phyloP scores from a whole-genome alignment of 2,113 vertebrate genomes.

The Sinocyclocheilus maitianheensis region DNA sequence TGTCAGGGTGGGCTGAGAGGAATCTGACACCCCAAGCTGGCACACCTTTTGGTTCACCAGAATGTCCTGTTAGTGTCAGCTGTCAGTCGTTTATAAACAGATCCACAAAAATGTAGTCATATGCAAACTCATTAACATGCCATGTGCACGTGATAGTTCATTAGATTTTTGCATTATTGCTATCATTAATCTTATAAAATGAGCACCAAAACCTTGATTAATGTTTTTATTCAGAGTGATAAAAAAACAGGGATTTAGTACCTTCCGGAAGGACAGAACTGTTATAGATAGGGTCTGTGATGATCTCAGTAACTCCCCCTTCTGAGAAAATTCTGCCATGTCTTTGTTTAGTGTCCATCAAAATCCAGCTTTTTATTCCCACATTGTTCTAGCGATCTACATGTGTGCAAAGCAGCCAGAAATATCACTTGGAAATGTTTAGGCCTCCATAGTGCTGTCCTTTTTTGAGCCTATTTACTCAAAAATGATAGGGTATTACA shows the following conservation, averaged over 20 bases:
- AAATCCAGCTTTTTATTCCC: not conserved
- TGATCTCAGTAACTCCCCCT: not conserved
- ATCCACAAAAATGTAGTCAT: constrained; percentile 37
- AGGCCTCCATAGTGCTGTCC: not conserved
- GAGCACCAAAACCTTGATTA: not conserved
- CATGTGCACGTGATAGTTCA: too few species aligned
- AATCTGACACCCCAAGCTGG: constrained; percentile 29
- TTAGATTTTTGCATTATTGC: not conserved
- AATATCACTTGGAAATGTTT: not conserved
- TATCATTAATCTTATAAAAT: not conserved
- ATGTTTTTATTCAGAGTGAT: too few species aligned
- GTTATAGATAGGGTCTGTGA: not conserved
- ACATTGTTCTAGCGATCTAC: not conserved
- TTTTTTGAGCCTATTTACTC: not conserved
- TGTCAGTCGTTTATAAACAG: constrained; percentile 27
- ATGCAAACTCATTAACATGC: constrained; percentile 32
- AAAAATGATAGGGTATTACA: not conserved
- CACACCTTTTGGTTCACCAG: not conserved
- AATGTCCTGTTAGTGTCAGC: constrained; percentile 11
- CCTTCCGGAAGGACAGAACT: not conserved
- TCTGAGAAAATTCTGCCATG: not conserved
- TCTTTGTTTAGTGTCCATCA: not conserved
- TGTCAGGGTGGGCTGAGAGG: constrained; percentile 30
- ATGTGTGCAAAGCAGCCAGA: not conserved
- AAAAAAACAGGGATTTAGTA: not conserved